Conservation (phyloP, 2,113 vertebrate genomes). For the Thalassarche chlororhynchos region DNA sequence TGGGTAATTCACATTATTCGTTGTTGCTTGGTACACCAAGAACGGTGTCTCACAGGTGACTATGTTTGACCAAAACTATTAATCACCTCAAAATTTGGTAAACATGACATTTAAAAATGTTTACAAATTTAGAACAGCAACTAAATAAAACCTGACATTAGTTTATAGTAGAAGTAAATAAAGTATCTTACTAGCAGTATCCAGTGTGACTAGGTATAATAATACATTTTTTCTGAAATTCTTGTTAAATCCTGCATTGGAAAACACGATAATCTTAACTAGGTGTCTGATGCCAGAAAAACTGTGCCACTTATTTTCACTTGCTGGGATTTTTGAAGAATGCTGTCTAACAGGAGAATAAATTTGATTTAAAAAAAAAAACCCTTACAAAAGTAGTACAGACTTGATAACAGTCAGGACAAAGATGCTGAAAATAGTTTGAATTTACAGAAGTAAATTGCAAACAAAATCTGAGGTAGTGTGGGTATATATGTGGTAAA, state of each 20-base stretch:
- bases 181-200: background rate
- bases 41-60: background rate
- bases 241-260: background rate
- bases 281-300: background rate
- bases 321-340: background rate
- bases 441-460: background rate
- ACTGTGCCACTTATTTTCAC: background rate
- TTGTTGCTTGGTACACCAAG: background rate
- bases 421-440: background rate
- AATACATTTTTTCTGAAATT: background rate
- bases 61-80: background rate
- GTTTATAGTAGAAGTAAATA: background rate
- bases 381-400: background rate
- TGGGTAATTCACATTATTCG: fast-evolving
- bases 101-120: background rate
- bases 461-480: background rate
- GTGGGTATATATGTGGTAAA: background rate
- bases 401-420: background rate
- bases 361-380: background rate
- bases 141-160: background rate
- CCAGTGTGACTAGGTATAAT: background rate
- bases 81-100: background rate
- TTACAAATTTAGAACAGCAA: background rate
- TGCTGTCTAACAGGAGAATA: background rate
- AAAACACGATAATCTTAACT: background rate